Evolutionary conservation across 2,888 invertebrate species (phyloP).

Genomic region (Podabrus alpinus): DNA sequence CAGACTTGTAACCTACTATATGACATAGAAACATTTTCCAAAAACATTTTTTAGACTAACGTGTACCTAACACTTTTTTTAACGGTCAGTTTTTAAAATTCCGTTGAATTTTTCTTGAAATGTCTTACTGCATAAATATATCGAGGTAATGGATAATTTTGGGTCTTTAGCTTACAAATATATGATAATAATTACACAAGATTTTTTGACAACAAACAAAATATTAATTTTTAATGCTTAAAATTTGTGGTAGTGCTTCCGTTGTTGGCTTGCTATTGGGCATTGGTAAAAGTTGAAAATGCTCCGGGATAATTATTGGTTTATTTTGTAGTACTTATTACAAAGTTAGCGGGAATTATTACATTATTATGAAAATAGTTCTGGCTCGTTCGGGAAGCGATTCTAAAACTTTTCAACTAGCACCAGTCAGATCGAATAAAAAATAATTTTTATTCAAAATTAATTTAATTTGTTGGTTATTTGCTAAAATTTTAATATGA

Average conservation of each 20-base stretch:
- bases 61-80: neutral
- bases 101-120: neutral
- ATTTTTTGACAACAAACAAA: neutral
- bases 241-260: neutral
- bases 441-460: neutral
- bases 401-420: neutral
- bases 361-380: neutral
- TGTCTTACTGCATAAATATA: neutral
- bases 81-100: neutral
- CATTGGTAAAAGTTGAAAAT: neutral
- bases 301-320: too few species aligned
- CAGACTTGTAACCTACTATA: neutral
- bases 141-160: neutral
- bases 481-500: neutral
- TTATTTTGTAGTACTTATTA: neutral
- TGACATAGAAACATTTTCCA: neutral
- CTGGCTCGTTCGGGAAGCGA: neutral
- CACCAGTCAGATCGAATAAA: too few species aligned
- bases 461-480: neutral
- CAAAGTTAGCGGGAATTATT: too few species aligned
- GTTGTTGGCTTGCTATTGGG: neutral
- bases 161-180: neutral
- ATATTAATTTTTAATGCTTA: neutral
- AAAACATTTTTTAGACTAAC: neutral
- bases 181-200: neutral